A percentile compares a stretch with the other conserved stretches of the same genome.
Conservation (phyloP, 2,113 vertebrate genomes). For the Chitala chitala region DNA sequence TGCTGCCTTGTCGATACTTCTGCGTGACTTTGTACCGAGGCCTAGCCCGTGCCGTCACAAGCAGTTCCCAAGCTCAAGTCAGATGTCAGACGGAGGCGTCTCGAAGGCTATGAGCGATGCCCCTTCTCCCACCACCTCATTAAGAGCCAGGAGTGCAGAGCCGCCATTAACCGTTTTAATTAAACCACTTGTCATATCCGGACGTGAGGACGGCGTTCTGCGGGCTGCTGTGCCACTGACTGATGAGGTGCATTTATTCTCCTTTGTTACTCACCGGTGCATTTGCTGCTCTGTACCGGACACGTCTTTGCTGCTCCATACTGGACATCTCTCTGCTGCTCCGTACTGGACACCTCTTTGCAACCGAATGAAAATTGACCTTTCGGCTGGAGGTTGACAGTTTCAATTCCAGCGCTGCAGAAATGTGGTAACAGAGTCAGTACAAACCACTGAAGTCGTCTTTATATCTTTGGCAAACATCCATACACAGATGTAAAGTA, state of each 20-base stretch:
- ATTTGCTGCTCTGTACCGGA: background rate
- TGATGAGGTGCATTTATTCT: slow-evolving; percentile 22
- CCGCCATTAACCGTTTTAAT: slow-evolving; percentile 43
- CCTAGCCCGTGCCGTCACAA: background rate
- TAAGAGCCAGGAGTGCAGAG: slow-evolving; percentile 25
- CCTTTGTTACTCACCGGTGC: background rate
- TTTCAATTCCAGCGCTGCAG: too few relatives aligned
- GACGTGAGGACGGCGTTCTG: slow-evolving; percentile 27
- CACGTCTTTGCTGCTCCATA: background rate
- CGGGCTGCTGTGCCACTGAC: slow-evolving; percentile 22
- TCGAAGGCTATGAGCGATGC: slow-evolving; percentile 14
- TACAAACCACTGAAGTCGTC: too few relatives aligned
- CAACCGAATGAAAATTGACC: too few relatives aligned
- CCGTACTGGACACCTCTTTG: too few relatives aligned
- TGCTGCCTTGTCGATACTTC: background rate
- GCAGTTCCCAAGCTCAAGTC: background rate
- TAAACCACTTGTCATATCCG: slow-evolving; percentile 42
- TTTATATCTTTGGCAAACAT: too few relatives aligned
- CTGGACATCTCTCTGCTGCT: background rate
- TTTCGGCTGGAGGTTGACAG: too few relatives aligned
- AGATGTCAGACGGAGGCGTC: background rate
- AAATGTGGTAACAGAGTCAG: too few relatives aligned
- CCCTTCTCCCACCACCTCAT: slow-evolving; percentile 18
- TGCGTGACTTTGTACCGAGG: background rate
- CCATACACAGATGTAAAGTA: too few relatives aligned